A percentile compares a stretch with the other conserved stretches of the same genome.
Evolutionary conservation across 2,113 vertebrate species (phyloP).

Genomic region (Tragelaphus buxtoni): DNA sequence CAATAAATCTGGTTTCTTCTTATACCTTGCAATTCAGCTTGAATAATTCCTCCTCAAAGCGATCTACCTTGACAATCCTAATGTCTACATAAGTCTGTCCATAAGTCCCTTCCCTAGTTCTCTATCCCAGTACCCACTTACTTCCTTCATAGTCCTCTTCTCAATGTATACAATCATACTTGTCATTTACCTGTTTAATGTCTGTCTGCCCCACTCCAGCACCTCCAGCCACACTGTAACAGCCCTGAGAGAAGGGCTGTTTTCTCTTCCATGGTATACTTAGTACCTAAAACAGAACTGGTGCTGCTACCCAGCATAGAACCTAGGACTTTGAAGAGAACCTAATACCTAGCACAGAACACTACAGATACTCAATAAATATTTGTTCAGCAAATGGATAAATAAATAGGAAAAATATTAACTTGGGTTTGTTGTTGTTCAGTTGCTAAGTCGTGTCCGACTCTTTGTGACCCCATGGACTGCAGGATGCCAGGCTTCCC

Average conservation of each 20-base stretch:
- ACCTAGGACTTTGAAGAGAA: not conserved
- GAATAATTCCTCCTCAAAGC: not conserved
- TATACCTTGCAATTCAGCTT: not conserved
- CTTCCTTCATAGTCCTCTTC: not conserved
- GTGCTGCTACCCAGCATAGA: not conserved
- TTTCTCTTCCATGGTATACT: not conserved
- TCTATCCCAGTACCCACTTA: not conserved
- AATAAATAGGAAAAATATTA: not conserved
- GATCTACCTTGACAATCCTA: not conserved
- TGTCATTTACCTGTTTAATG: not conserved
- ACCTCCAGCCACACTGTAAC: not conserved
- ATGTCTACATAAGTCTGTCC: not conserved
- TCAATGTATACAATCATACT: not conserved
- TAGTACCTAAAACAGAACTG: not conserved
- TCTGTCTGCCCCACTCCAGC: not conserved
- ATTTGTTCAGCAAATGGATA: not conserved
- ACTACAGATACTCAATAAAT: not conserved
- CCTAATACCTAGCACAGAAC: not conserved
- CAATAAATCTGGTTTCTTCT: not conserved
- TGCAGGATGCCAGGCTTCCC: not conserved
- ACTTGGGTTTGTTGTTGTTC: not conserved
- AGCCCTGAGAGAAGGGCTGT: not conserved
- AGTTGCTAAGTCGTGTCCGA: not conserved
- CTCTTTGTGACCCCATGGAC: not conserved
- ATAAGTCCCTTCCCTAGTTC: not conserved